Conservation (phyloP, 2,888 invertebrate species). For the Scaptomyza polygonia region DNA sequence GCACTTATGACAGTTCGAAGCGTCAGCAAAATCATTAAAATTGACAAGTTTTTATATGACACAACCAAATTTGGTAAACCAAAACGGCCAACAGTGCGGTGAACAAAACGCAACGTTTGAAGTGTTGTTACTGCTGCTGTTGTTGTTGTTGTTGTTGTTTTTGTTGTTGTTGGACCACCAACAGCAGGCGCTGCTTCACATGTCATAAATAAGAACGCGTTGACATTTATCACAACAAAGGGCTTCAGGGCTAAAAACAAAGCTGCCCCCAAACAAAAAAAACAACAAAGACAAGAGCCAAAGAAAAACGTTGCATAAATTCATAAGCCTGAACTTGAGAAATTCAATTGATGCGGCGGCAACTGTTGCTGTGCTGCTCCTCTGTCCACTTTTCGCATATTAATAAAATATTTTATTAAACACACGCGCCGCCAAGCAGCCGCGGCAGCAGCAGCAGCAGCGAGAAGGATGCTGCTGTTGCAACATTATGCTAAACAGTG, state of each 20-base stretch:
- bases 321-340: conserved; percentile 77
- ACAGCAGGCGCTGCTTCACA: conserved; percentile 69
- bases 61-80: conserved; percentile 75
- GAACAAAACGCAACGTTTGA: conserved; percentile 68
- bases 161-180: conserved; percentile 64
- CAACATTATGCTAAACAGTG: conserved; percentile 78
- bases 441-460: not conserved
- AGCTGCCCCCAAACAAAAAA: conserved; percentile 25
- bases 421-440: conserved; percentile 65
- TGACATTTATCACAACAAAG: conserved; percentile 84
- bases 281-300: conserved; percentile 26
- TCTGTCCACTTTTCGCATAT: conserved; percentile 71
- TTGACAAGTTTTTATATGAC: conserved; percentile 79
- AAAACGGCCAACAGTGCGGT: conserved; percentile 37
- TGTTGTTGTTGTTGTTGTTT: conserved; percentile 28
- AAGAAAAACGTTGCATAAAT: conserved; percentile 76
- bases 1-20: conserved; percentile 81
- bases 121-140: conserved; percentile 65
- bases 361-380: conserved; percentile 28
- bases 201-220: conserved; percentile 84
- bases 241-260: conserved; percentile 53
- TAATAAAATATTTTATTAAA: conserved; percentile 80
- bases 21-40: conserved; percentile 82
- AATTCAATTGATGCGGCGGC: conserved; percentile 77
- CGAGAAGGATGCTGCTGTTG: conserved; percentile 15